A percentile compares a stretch with the other conserved stretches of the same genome.
phyloP scores from a whole-genome alignment of 2,113 vertebrate genomes.

The Apistogramma diplotaenia region DNA sequence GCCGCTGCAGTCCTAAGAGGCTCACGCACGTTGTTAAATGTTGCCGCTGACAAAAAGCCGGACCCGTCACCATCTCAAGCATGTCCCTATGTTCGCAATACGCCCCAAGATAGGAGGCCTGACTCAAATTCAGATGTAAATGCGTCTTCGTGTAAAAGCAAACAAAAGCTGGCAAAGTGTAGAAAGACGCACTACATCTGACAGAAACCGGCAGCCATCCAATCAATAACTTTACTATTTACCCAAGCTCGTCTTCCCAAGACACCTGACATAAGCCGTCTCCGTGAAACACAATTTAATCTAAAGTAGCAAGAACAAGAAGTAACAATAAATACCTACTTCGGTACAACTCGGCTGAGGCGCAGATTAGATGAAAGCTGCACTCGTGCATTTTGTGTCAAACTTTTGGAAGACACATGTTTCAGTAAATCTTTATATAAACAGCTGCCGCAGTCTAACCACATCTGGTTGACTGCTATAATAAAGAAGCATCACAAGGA shows the following conservation, averaged over 20 bases:
- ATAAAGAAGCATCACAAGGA: not conserved
- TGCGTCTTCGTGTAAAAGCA: constrained; percentile 7
- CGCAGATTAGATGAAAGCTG: not conserved
- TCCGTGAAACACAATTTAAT: constrained; percentile 16
- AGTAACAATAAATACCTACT: not conserved
- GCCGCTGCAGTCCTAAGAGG: constrained; percentile 53
- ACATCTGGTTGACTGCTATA: not conserved
- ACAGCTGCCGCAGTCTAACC: not conserved
- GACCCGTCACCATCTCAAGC: constrained; percentile 44
- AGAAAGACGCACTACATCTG: not conserved
- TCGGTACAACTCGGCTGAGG: not conserved
- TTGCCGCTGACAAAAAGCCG: constrained; percentile 48
- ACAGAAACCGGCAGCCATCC: not conserved
- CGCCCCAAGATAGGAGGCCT: constrained; percentile 5
- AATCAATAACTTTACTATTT: constrained; percentile 16
- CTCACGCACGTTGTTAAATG: constrained; percentile 58
- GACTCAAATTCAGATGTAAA: not conserved
- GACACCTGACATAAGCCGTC: not conserved
- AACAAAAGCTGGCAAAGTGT: not conserved
- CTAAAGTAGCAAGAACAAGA: not conserved
- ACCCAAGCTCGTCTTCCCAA: not conserved
- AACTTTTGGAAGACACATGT: not conserved
- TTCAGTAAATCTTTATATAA: not conserved
- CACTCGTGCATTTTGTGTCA: not conserved
- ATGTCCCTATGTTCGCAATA: constrained; percentile 32